These are phyloP conservation scores for Ridgeia piscesae DNA, from an alignment of 1,140 invertebrate species.

Conservation along the genomic window DNA sequence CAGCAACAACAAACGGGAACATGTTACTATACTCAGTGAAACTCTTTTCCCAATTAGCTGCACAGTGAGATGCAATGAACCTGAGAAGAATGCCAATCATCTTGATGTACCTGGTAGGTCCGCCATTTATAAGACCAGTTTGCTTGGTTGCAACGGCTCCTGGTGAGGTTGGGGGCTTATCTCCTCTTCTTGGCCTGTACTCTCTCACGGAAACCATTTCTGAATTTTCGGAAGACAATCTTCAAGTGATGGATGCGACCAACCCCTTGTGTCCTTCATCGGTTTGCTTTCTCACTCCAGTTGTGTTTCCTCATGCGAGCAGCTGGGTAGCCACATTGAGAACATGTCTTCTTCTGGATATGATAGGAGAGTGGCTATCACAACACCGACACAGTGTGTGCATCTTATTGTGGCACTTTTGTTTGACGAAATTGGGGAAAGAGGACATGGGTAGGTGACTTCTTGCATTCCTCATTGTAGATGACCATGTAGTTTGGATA, in stretches of 20 bases:
- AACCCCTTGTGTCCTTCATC: slow-evolving; percentile 98
- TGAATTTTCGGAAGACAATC: slow-evolving; percentile 86
- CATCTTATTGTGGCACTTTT: slow-evolving; percentile 97
- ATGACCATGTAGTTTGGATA: too few relatives aligned
- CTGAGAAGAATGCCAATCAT: too few relatives aligned
- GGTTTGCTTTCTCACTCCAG: slow-evolving; percentile 96
- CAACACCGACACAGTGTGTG: slow-evolving; percentile 97
- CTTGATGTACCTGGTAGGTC: too few relatives aligned
- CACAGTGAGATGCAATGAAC: too few relatives aligned
- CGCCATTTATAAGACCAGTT: neutral
- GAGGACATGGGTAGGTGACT: too few relatives aligned
- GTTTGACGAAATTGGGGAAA: slow-evolving; percentile 3
- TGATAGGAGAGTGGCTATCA: slow-evolving; percentile 95
- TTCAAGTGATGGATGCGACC: slow-evolving; percentile 94
- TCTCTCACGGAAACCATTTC: slow-evolving; percentile 64
- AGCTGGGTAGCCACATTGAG: slow-evolving; percentile 94
- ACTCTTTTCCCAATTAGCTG: too few relatives aligned
- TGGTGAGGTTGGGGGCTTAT: slow-evolving; percentile 35
- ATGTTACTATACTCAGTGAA: too few relatives aligned
- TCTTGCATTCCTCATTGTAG: too few relatives aligned
- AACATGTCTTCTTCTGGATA: slow-evolving; percentile 96
- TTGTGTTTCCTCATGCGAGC: slow-evolving; percentile 95
- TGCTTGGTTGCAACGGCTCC: neutral
- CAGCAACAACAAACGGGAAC: too few relatives aligned
- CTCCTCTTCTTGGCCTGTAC: slow-evolving; percentile 51